Evolutionary conservation across 2,888 invertebrate species (phyloP).

Genomic region (Agrypnus murinus): DNA sequence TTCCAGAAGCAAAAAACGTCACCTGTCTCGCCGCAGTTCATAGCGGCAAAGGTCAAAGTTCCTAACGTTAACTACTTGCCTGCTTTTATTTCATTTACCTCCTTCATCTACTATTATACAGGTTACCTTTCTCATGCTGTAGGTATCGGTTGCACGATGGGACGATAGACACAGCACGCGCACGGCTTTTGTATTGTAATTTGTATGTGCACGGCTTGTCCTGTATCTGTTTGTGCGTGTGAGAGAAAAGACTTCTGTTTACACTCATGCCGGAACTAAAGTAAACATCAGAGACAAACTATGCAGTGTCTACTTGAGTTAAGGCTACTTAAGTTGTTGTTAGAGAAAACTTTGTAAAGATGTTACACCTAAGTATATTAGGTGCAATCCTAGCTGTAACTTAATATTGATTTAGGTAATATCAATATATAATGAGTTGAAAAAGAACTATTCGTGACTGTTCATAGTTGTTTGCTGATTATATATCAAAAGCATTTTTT

Average conservation of each 20-base stretch:
- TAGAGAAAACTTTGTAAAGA: not conserved
- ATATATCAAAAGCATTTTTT: too few species aligned
- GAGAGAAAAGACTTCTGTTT: constrained; percentile 17
- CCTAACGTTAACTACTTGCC: constrained; percentile 8
- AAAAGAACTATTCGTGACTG: too few species aligned
- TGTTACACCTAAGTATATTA: too few species aligned
- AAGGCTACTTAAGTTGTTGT: not conserved
- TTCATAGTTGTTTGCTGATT: too few species aligned
- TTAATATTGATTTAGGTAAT: too few species aligned
- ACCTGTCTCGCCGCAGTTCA: not conserved
- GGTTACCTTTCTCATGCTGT: constrained; percentile 34
- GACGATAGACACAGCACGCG: constrained; percentile 35
- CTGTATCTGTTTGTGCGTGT: constrained; percentile 28
- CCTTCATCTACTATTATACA: too few species aligned
- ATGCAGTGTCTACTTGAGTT: not conserved
- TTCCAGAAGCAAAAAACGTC: not conserved
- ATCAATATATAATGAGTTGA: too few species aligned
- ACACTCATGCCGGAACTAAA: constrained; percentile 27
- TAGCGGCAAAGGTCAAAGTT: constrained; percentile 17
- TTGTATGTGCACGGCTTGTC: constrained; percentile 38
- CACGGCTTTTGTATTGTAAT: constrained; percentile 40
- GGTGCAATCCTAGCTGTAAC: too few species aligned
- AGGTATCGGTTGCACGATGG: constrained; percentile 21
- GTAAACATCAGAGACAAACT: constrained; percentile 24
- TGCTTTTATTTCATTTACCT: constrained; percentile 18